These are phyloP conservation scores for Ylistrum balloti DNA, from an alignment of 1,140 invertebrate species.

Conservation along the genomic window DNA sequence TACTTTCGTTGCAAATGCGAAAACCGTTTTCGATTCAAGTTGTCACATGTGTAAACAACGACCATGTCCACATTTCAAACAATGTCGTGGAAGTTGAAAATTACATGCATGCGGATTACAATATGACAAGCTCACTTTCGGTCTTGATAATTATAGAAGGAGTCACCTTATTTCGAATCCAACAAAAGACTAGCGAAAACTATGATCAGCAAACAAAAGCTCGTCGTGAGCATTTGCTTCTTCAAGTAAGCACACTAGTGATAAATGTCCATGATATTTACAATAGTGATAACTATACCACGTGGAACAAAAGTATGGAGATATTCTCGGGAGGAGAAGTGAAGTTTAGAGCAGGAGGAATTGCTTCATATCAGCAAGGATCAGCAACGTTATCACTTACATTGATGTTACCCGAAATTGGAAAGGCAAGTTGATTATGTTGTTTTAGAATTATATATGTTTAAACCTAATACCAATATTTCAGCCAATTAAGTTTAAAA, in stretches of 20 bases:
- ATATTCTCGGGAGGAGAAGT: background rate
- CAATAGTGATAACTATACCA: background rate
- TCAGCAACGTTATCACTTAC: background rate
- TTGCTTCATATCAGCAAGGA: background rate
- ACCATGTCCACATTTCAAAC: background rate
- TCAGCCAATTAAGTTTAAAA: no score
- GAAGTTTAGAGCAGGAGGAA: background rate
- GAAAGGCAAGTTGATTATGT: constrained; percentile 62
- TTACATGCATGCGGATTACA: background rate
- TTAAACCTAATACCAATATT: no score
- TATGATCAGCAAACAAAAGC: background rate
- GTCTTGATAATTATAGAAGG: background rate
- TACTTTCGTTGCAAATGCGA: background rate
- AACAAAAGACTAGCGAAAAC: background rate
- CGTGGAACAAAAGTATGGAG: background rate
- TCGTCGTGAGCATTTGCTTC: background rate
- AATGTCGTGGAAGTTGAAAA: background rate
- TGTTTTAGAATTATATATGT: no score
- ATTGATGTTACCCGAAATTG: constrained; percentile 68
- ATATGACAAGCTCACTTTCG: background rate
- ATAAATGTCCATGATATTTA: background rate
- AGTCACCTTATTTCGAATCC: background rate
- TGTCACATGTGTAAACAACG: background rate
- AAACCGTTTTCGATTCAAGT: background rate
- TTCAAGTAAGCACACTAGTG: background rate